Evolutionary conservation across 2,113 vertebrate genomes (phyloP).

Genomic region (Pelvicachromis taeniatus): DNA sequence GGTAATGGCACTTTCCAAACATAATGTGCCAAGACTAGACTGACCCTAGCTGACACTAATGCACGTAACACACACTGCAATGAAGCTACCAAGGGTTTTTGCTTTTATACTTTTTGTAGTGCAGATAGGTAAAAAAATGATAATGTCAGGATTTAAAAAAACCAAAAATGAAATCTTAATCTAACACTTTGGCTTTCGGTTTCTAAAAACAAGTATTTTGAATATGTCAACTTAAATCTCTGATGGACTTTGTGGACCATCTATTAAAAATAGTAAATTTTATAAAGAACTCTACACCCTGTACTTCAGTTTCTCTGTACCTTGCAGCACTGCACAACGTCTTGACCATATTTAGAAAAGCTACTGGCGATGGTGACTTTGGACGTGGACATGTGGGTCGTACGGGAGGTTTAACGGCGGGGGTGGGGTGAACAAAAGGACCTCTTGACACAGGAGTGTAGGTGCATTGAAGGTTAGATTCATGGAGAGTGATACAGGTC

Average conservation of each 20-base stretch:
- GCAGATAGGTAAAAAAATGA: neutral
- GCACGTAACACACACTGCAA: neutral
- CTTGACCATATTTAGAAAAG: constrained; percentile 16
- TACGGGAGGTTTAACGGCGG: constrained; percentile 35
- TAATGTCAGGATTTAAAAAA: neutral
- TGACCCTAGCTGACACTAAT: neutral
- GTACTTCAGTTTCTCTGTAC: neutral
- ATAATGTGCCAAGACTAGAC: constrained; percentile 30
- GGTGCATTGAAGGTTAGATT: constrained; percentile 52
- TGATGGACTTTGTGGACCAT: neutral
- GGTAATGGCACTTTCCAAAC: constrained; percentile 41
- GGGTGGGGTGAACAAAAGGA: constrained; percentile 31
- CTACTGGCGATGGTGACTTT: constrained; percentile 29
- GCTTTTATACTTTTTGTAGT: neutral
- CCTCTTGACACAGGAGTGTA: constrained; percentile 39
- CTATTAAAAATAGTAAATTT: neutral
- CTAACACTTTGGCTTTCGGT: neutral
- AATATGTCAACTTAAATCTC: neutral
- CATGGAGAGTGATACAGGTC: constrained; percentile 28
- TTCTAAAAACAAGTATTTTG: neutral
- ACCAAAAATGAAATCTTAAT: neutral
- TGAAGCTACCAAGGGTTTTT: neutral
- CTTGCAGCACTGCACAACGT: neutral
- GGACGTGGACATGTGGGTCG: neutral
- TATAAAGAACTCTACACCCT: neutral